Base-by-base conservation (phyloP, 2,113 vertebrate species). In the Pedionomus torquatus region DNA sequence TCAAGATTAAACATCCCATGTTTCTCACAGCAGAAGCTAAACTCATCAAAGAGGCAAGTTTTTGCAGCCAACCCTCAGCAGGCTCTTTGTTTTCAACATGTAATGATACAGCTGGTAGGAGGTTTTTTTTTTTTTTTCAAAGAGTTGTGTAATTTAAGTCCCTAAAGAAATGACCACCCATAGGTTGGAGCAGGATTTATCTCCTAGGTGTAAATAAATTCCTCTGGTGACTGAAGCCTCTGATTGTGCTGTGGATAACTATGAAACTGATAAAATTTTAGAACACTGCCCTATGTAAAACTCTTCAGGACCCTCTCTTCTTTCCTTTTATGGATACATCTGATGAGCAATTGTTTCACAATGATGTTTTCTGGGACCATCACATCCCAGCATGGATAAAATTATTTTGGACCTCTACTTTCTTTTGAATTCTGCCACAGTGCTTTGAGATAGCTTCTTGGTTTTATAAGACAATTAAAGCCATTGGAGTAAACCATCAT, bases 21-120 rank as follows among this genome's bases (percentile, higher is more conserved):
- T 75, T 69, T 86, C 85, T 90, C 83, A 41, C 66, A 90, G 79
- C 52, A 95, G 84, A 95, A 74, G 49, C 18, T 49, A 78, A 87
- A 89, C n/a, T 85, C 48, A 76, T 83, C 71, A 88, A 81, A 89
- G 64, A 63, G 26, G 24, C 7, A 57, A 35, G 33, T 12, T 72
- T 95, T 80, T 86, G 43, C 48, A 76, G 46, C 24, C 13, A 37
- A 43, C 0, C 9, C 69, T 52, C 70, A 80, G 63, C 64, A 89
- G 68, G 69, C 19, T 79, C 31, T 89, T 87, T 76, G 43, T 94
- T 88, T 92, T 77, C 71, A 35, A 33, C 39, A 79, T 28, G 13
- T 19, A n/a, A 39, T 76, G 41, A 46, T 66, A 63, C 9, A 70
- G 25, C 21, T 61, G 17, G 9, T 57, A 80, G 39, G 52, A 71